Percentiles rank a stretch among this genome's conserved stretches.
These are phyloP conservation scores for Dipus sagitta DNA, from an alignment of 2,797 vertebrate genomes.

Conservation along the genomic window DNA sequence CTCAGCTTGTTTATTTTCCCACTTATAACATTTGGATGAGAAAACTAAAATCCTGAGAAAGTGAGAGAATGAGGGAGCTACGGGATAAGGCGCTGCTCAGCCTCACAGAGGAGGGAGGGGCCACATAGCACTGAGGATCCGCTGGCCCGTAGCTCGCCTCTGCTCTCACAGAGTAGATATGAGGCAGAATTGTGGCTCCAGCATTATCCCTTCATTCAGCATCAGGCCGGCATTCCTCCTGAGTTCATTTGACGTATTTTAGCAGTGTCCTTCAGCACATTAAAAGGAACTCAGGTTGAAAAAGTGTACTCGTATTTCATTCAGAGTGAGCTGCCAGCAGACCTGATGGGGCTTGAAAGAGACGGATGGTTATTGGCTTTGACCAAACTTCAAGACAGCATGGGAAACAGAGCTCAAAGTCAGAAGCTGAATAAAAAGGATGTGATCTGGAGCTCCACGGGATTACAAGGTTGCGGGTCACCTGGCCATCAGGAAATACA, in stretches of 20 bases:
- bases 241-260: background rate
- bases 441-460: slow-evolving; percentile 14
- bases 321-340: background rate
- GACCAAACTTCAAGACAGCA: slow-evolving; percentile 9
- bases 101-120: background rate
- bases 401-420: slow-evolving; percentile 15
- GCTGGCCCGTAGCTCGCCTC: too few relatives aligned
- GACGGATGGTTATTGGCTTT: slow-evolving; percentile 60
- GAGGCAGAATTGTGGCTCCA: fast-evolving
- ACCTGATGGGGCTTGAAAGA: background rate
- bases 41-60: background rate
- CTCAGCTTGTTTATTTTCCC: slow-evolving; percentile 44
- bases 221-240: background rate
- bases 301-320: background rate
- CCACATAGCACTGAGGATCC: fast-evolving
- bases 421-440: background rate
- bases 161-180: background rate
- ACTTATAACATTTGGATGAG: slow-evolving; percentile 12
- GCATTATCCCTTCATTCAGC: background rate
- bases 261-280: slow-evolving; percentile 45
- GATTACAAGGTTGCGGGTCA: slow-evolving; percentile 5
- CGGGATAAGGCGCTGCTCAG: background rate
- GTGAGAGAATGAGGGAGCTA: background rate
- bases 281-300: slow-evolving; percentile 32
- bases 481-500: background rate